Conservation (phyloP, 1,140 invertebrate species). For the Saccostrea echinata region DNA sequence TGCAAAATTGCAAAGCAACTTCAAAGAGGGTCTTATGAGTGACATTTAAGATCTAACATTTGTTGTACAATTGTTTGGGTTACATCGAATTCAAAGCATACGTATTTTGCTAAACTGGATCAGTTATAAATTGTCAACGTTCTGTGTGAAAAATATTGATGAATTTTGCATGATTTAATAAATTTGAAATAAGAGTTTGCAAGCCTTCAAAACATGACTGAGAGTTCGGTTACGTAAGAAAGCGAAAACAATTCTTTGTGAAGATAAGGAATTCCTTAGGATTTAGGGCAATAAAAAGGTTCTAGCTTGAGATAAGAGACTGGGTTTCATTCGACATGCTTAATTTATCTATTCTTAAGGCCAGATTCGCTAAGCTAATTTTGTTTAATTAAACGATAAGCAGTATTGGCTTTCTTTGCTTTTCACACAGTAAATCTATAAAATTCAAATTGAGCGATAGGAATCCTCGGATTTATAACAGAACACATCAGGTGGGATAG, state of each 20-base stretch:
- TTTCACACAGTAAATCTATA: constrained; percentile 32
- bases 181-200: neutral
- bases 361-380: constrained; percentile 22
- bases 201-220: neutral
- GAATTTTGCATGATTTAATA: too few species aligned
- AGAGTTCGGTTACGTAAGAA: neutral
- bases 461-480: neutral
- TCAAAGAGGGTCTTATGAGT: too few species aligned
- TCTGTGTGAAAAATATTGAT: too few species aligned
- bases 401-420: neutral
- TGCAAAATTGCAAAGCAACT: too few species aligned
- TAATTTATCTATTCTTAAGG: constrained; percentile 15
- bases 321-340: constrained; percentile 30
- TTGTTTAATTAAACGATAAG: constrained; percentile 32
- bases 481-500: constrained; percentile 2
- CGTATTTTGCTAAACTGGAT: too few species aligned
- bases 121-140: too few species aligned
- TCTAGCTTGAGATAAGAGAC: neutral
- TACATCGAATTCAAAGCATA: too few species aligned
- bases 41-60: too few species aligned
- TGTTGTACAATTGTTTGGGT: too few species aligned
- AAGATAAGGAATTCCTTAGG: constrained; percentile 1
- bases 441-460: constrained; percentile 30
- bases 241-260: constrained; percentile 15
- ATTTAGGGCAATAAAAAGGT: constrained; percentile 2